Conservation (phyloP, 2,797 vertebrate species). For the Xenopus petersii region DNA sequence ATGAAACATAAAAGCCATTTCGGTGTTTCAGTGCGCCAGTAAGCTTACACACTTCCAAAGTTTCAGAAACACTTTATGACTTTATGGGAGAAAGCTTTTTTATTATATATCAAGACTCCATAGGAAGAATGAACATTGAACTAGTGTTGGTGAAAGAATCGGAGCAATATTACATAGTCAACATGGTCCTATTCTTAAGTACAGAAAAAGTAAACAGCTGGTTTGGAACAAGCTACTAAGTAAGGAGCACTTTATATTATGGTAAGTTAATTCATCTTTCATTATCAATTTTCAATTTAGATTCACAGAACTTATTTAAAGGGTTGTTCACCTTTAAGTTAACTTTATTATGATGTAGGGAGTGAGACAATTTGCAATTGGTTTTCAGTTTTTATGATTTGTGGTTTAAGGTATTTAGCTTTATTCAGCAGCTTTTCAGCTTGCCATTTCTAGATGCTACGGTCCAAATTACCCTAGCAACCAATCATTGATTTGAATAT, state of each 20-base stretch:
- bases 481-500: too few relatives aligned
- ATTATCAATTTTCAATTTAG: background rate
- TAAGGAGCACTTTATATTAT: background rate
- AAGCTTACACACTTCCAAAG: constrained; percentile 51
- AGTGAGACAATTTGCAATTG: too few relatives aligned
- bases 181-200: constrained; percentile 71
- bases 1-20: constrained; percentile 75
- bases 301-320: too few relatives aligned
- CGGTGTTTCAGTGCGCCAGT: constrained; percentile 82
- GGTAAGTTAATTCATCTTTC: constrained; percentile 9
- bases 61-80: constrained; percentile 53
- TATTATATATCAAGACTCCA: constrained; percentile 66
- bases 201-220: constrained; percentile 73
- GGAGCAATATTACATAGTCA: constrained; percentile 68
- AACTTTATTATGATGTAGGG: too few relatives aligned
- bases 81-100: constrained; percentile 65
- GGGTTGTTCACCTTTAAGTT: too few relatives aligned
- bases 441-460: too few relatives aligned
- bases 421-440: too few relatives aligned
- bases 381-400: too few relatives aligned
- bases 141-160: constrained; percentile 69
- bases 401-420: too few relatives aligned
- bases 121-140: constrained; percentile 68
- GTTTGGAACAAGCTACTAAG: constrained; percentile 78
- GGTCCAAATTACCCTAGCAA: too few relatives aligned